phyloP scores from a whole-genome alignment of 2,888 invertebrate genomes.

The Pegoplata infirma region DNA sequence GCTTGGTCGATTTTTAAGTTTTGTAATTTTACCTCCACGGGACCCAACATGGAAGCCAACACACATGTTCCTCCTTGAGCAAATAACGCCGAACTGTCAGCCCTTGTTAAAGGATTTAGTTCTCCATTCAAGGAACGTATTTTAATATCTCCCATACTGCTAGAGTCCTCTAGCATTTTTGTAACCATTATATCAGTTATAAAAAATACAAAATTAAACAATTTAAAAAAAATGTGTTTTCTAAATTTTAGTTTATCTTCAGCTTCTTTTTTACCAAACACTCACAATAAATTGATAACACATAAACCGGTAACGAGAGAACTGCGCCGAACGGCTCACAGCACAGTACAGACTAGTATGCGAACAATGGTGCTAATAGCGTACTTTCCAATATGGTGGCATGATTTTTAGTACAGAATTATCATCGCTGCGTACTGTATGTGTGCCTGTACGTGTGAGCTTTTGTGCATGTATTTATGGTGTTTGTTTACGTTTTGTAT shows the following conservation, averaged over 20 bases:
- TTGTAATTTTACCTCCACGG: conserved; percentile 87
- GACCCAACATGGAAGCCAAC: conserved; percentile 89
- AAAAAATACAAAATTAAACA: not conserved
- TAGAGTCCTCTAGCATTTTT: conserved; percentile 27
- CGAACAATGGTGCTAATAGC: too few species aligned
- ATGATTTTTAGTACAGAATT: too few species aligned
- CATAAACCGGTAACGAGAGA: too few species aligned
- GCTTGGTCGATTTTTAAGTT: conserved; percentile 89
- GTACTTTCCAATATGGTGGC: too few species aligned
- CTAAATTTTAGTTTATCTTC: not conserved
- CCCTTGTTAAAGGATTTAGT: conserved; percentile 84
- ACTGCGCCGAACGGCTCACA: too few species aligned
- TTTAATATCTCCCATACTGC: conserved; percentile 60
- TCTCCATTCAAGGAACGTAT: conserved; percentile 82
- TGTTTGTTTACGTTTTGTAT: too few species aligned
- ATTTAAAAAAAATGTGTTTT: conserved; percentile 27
- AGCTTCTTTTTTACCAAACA: conserved; percentile 13
- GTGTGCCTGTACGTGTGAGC: too few species aligned
- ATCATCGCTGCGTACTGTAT: too few species aligned
- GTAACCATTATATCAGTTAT: conserved; percentile 50
- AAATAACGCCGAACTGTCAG: conserved; percentile 88
- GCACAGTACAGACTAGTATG: too few species aligned
- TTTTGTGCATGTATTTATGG: too few species aligned
- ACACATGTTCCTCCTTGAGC: conserved; percentile 89
- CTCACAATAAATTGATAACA: not conserved